Evolutionary conservation across 1,140 invertebrate genomes (phyloP).

Genomic region (Drosophila quadrilineata): DNA sequence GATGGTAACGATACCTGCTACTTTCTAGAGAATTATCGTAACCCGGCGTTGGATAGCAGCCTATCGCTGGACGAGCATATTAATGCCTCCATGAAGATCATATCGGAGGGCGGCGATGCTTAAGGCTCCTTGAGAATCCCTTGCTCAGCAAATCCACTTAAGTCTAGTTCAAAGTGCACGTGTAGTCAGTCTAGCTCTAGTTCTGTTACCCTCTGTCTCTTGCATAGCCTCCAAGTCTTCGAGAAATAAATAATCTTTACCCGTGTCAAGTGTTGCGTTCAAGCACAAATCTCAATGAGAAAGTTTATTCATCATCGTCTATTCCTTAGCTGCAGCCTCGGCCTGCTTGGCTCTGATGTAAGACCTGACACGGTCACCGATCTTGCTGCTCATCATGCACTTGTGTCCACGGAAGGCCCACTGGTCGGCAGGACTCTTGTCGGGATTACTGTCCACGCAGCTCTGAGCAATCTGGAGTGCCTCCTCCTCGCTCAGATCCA

Average conservation of each 20-base stretch:
- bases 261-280: conserved; percentile 48
- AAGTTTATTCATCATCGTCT: conserved; percentile 23
- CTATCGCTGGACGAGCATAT: conserved; percentile 86
- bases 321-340: conserved; percentile 38
- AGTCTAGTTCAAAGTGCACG: conserved; percentile 66
- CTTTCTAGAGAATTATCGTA: conserved; percentile 91
- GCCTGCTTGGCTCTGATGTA: conserved; percentile 57
- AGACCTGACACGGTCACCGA: conserved; percentile 64
- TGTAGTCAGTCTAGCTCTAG: conserved; percentile 51
- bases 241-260: conserved; percentile 48
- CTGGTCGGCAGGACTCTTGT: conserved; percentile 53
- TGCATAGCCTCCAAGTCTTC: conserved; percentile 4
- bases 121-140: conserved; percentile 34
- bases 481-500: conserved; percentile 70
- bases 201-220: conserved; percentile 53
- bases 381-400: conserved; percentile 73
- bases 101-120: conserved; percentile 69
- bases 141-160: conserved; percentile 43
- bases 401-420: conserved; percentile 73
- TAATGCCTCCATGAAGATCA: conserved; percentile 82
- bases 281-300: conserved; percentile 39
- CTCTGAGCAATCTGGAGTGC: conserved; percentile 58
- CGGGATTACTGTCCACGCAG: conserved; percentile 59
- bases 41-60: conserved; percentile 85
- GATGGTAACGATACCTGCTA: conserved; percentile 91